Percentiles rank a stretch among this genome's conserved stretches.
These are phyloP conservation scores for Thamnaconus septentrionalis DNA, from an alignment of 2,113 vertebrate genomes.

Conservation along the genomic window DNA sequence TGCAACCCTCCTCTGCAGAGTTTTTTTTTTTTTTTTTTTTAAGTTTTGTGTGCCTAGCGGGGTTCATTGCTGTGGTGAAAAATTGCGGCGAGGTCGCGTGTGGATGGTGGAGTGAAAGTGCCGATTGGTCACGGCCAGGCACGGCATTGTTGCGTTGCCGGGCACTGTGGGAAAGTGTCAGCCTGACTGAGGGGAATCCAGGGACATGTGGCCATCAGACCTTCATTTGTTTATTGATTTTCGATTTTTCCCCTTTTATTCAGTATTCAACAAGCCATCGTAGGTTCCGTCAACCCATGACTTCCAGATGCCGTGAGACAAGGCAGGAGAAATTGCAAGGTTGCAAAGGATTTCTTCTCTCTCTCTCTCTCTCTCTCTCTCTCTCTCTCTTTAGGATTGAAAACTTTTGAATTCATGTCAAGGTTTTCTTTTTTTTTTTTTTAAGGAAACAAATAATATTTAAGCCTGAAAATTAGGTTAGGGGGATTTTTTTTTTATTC, in stretches of 20 bases:
- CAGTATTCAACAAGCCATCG: conserved; percentile 82
- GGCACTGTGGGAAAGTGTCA: conserved; percentile 84
- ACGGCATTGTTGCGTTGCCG: conserved; percentile 82
- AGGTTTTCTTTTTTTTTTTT: too few relatives aligned
- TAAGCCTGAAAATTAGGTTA: too few relatives aligned
- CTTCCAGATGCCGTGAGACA: conserved; percentile 58
- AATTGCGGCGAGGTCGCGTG: conserved; percentile 95
- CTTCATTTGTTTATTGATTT: conserved; percentile 25
- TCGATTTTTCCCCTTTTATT: conserved; percentile 81
- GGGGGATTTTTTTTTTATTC: too few relatives aligned
- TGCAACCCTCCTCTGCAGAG: conserved; percentile 73
- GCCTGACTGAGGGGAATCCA: conserved; percentile 78
- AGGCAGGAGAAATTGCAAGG: conserved; percentile 14
- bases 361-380: too few relatives aligned
- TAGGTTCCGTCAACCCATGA: conserved; percentile 73
- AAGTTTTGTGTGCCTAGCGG: conserved; percentile 72
- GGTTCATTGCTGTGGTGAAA: conserved; percentile 96
- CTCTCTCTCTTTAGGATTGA: too few relatives aligned
- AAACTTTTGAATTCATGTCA: too few relatives aligned
- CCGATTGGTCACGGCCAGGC: conserved; percentile 90
- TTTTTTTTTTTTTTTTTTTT: too few relatives aligned
- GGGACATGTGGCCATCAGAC: conserved; percentile 79
- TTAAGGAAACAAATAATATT: too few relatives aligned
- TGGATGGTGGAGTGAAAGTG: conserved; percentile 93
- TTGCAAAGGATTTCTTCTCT: background rate